Evolutionary conservation across 2,797 vertebrate genomes (phyloP).

Genomic region (Pogonophryne albipinna): DNA sequence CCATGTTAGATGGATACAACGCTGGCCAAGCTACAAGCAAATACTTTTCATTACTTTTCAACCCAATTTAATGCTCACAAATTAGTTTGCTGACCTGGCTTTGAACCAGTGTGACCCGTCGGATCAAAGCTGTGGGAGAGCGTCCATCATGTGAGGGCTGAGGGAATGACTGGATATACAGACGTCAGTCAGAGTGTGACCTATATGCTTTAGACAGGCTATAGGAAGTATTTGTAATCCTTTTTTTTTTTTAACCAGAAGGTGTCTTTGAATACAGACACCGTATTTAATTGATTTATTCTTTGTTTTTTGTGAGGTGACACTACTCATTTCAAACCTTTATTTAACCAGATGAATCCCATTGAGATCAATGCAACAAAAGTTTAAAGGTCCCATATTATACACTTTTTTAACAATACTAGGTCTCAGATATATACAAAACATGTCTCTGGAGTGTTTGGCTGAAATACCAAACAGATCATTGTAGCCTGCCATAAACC

Average conservation of each 20-base stretch:
- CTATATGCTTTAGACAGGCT: too few relatives aligned
- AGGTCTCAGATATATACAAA: too few relatives aligned
- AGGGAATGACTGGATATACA: background rate
- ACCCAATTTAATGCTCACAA: background rate
- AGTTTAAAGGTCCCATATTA: too few relatives aligned
- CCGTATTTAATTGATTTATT: too few relatives aligned
- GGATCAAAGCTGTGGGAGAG: constrained; percentile 14
- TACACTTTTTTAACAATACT: too few relatives aligned
- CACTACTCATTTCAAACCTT: too few relatives aligned
- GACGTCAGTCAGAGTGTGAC: background rate
- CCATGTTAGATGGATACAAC: constrained; percentile 9
- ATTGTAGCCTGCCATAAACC: too few relatives aligned
- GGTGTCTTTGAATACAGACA: background rate
- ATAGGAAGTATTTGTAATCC: background rate
- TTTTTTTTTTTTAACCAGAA: background rate
- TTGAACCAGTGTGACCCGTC: constrained; percentile 32
- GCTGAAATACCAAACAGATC: too few relatives aligned
- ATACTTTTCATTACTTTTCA: constrained; percentile 26
- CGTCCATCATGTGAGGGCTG: background rate
- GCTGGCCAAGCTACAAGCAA: constrained; percentile 10
- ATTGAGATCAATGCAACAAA: too few relatives aligned
- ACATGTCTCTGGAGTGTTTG: too few relatives aligned
- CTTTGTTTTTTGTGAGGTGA: too few relatives aligned
- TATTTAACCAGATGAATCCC: too few relatives aligned
- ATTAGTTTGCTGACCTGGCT: constrained; percentile 57